phyloP scores from a whole-genome alignment of 2,113 vertebrate species.

The Xiphorhynchus elegans region DNA sequence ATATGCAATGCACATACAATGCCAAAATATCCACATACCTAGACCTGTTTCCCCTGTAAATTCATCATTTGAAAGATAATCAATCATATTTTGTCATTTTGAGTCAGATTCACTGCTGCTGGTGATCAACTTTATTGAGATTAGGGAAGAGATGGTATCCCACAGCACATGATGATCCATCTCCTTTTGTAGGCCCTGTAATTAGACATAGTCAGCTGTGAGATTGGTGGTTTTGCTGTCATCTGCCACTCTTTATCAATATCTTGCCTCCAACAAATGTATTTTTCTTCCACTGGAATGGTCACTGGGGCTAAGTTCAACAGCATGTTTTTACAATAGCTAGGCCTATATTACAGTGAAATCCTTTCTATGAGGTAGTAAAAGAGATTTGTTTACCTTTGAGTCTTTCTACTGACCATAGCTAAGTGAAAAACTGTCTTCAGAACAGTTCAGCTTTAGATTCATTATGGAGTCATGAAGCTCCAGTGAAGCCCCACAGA shows the following conservation, averaged over 20 bases:
- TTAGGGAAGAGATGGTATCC: not conserved
- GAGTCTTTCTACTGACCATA: not conserved
- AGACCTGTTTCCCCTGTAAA: not conserved
- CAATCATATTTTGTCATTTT: not conserved
- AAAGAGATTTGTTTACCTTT: slow-evolving; percentile 4
- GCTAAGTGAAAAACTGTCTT: not conserved
- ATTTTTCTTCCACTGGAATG: not conserved
- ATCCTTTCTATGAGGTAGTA: not conserved
- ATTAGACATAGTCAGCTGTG: not conserved
- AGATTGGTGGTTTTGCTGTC: not conserved
- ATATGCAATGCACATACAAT: fast-evolving
- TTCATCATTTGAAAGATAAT: not conserved
- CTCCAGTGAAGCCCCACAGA: not conserved
- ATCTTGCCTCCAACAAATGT: not conserved
- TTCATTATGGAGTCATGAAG: not conserved
- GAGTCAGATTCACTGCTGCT: not conserved
- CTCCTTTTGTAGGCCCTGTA: not conserved
- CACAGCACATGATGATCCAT: not conserved
- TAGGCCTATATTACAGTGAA: slow-evolving; percentile 8
- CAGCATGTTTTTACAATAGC: not conserved
- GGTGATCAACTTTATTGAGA: not conserved
- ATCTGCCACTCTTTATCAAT: not conserved
- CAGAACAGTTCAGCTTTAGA: not conserved
- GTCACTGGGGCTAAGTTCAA: not conserved
- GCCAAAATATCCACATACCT: not conserved